phyloP scores from a whole-genome alignment of 2,888 invertebrate species.

The Caenorhabditis virilis region DNA sequence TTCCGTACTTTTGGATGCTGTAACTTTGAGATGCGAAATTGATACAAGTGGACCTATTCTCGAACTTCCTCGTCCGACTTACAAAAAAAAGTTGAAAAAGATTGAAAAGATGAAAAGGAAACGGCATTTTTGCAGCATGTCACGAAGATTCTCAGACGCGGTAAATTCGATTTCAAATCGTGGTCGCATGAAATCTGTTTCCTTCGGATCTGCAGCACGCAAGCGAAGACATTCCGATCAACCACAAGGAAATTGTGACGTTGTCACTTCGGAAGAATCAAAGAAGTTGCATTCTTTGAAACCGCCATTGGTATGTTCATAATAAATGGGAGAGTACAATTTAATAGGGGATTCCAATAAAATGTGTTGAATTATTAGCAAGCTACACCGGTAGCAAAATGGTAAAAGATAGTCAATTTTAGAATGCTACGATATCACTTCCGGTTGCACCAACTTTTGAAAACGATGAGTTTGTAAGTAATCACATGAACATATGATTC shows the following conservation, averaged over 20 bases:
- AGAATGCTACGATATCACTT: conserved; percentile 34
- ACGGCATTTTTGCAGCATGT: conserved; percentile 45
- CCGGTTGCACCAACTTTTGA: conserved; percentile 36
- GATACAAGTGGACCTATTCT: conserved; percentile 55
- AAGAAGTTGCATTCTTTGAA: conserved; percentile 51
- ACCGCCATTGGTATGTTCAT: conserved; percentile 50
- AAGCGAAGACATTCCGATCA: conserved; percentile 48
- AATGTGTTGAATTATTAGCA: conserved; percentile 5
- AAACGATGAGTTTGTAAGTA: conserved; percentile 42
- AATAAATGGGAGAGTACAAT: not conserved
- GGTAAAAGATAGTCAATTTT: conserved; percentile 9
- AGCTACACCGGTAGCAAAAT: conserved; percentile 5
- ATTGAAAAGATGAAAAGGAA: conserved; percentile 5
- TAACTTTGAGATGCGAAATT: conserved; percentile 55
- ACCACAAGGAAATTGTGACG: conserved; percentile 36
- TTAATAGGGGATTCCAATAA: not conserved
- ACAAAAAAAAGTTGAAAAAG: conserved; percentile 48
- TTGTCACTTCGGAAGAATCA: conserved; percentile 45
- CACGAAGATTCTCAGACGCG: conserved; percentile 61
- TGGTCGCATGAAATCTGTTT: conserved; percentile 49
- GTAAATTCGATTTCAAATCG: conserved; percentile 40
- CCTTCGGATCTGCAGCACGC: conserved; percentile 44
- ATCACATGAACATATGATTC: too few relatives aligned
- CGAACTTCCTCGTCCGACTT: conserved; percentile 51
- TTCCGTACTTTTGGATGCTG: conserved; percentile 65